A percentile compares a stretch with the other conserved stretches of the same genome.
These are phyloP conservation scores for Anolis sagrei DNA, from an alignment of 2,113 vertebrate genomes.

Conservation along the genomic window DNA sequence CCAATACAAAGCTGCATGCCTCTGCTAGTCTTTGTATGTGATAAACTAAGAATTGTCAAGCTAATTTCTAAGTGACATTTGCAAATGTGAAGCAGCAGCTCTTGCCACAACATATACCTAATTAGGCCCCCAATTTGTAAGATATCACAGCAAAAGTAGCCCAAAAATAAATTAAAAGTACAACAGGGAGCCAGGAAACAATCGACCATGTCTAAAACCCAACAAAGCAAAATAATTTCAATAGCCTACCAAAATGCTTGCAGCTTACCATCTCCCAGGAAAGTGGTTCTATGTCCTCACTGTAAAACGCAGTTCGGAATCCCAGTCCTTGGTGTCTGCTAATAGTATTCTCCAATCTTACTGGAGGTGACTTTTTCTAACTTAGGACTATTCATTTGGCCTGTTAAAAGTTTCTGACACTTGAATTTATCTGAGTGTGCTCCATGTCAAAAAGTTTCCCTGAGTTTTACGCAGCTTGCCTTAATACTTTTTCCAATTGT, in stretches of 20 bases:
- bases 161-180: neutral
- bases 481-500: neutral
- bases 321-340: neutral
- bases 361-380: neutral
- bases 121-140: too few species aligned
- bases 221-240: neutral
- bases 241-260: neutral
- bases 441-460: neutral
- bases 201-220: neutral
- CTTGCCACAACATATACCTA: too few species aligned
- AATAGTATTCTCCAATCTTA: neutral
- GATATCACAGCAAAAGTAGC: neutral
- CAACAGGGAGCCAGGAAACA: neutral
- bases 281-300: neutral
- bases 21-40: neutral
- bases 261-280: neutral
- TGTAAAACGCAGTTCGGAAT: neutral
- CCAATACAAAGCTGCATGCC: neutral
- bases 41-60: neutral
- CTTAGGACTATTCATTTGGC: neutral
- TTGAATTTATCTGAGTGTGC: neutral
- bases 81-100: slow-evolving; percentile 48
- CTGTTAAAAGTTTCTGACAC: neutral
- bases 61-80: slow-evolving; percentile 58
- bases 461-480: neutral